Evolutionary conservation across 2,113 vertebrate species (phyloP).

Genomic region (Sinocyclocheilus anshuiensis): DNA sequence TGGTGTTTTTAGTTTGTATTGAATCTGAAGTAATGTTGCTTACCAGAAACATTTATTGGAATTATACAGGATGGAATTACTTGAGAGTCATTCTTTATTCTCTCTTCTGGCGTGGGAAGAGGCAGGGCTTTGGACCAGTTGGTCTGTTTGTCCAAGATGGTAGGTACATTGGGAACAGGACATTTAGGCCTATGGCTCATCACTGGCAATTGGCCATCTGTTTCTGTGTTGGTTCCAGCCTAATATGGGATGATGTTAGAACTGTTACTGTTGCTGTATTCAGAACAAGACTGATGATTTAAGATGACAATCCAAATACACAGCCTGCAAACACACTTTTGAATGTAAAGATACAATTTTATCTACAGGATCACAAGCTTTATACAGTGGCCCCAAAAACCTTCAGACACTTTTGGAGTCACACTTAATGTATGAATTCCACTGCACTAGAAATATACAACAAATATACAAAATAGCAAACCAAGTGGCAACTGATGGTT

Average conservation of each 20-base stretch:
- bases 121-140: conserved; percentile 94
- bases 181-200: conserved; percentile 89
- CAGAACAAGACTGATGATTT: neutral
- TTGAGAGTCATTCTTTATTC: conserved; percentile 88
- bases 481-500: neutral
- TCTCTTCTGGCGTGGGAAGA: conserved; percentile 90
- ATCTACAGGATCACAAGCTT: neutral
- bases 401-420: neutral
- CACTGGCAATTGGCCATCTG: conserved; percentile 80
- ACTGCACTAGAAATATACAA: neutral
- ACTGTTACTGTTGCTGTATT: neutral
- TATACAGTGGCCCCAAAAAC: neutral
- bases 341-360: neutral
- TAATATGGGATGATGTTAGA: conserved; percentile 66
- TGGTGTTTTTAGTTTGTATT: neutral
- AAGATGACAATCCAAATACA: neutral
- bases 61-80: conserved; percentile 97
- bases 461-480: neutral
- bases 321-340: neutral
- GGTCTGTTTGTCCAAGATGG: conserved; percentile 94
- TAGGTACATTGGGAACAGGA: conserved; percentile 84
- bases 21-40: neutral
- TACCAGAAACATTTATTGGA: conserved; percentile 99
- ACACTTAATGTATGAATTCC: neutral
- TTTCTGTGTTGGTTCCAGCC: conserved; percentile 85